Conservation (phyloP, 2,797 vertebrate genomes). For the Artibeus jamaicensis region DNA sequence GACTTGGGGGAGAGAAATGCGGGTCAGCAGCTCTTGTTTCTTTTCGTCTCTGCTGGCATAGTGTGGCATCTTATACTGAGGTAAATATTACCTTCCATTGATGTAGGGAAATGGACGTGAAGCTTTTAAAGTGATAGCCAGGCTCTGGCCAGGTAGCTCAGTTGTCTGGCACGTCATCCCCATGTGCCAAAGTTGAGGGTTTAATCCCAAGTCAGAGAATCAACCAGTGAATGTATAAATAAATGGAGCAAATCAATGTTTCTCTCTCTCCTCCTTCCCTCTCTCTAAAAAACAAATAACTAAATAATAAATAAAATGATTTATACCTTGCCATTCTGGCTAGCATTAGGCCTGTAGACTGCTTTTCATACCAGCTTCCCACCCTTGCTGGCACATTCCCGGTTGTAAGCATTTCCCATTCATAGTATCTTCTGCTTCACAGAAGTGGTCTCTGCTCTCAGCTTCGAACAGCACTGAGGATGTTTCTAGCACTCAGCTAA, state of each 20-base stretch:
- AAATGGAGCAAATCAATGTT: background rate
- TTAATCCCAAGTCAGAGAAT: background rate
- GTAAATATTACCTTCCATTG: background rate
- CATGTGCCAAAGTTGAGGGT: background rate
- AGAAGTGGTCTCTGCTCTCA: background rate
- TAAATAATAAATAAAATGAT: background rate
- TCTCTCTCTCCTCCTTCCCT: background rate
- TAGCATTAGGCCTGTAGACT: background rate
- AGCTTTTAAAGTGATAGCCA: background rate
- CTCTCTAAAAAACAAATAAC: background rate
- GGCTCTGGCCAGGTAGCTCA: background rate
- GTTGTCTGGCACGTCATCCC: background rate
- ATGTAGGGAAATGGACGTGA: background rate
- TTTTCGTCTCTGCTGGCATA: background rate
- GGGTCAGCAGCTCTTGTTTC: background rate
- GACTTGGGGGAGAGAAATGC: background rate
- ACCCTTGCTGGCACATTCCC: background rate
- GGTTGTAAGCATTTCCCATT: background rate
- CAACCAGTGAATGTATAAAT: background rate
- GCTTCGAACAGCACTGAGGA: background rate
- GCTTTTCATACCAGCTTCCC: background rate
- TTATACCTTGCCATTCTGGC: background rate
- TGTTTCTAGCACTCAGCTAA: conserved; percentile 7
- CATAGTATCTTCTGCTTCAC: background rate
- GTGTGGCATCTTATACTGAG: background rate